Conservation (phyloP, 2,113 vertebrate species). For the Trematocara zebra region DNA sequence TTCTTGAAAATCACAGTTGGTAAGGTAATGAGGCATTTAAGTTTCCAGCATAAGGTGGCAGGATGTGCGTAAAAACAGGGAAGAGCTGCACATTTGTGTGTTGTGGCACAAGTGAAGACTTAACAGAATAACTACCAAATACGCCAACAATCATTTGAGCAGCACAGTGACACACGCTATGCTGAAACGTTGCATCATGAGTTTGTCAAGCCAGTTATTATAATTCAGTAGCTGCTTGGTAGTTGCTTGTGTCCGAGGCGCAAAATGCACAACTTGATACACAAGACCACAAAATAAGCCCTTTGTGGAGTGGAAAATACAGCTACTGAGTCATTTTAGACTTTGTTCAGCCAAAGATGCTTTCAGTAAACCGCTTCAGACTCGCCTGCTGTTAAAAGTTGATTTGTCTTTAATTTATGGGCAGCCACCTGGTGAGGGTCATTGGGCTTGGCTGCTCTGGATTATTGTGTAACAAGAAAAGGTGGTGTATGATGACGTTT, state of each 20-base stretch:
- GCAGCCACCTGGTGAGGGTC: constrained; percentile 9
- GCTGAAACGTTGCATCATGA: background rate
- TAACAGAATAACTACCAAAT: background rate
- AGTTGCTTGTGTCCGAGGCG: background rate
- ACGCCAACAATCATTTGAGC: background rate
- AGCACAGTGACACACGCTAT: background rate
- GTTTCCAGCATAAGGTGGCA: background rate
- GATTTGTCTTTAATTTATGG: constrained; percentile 15
- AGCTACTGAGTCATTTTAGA: background rate
- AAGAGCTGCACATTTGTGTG: background rate
- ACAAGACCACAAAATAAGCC: background rate
- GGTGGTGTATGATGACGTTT: background rate
- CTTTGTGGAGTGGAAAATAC: background rate
- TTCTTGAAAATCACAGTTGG: background rate
- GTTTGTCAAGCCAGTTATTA: background rate
- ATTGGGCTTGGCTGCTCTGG: background rate
- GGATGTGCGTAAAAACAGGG: background rate
- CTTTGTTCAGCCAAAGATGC: background rate
- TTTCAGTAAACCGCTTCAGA: background rate
- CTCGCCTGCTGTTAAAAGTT: background rate
- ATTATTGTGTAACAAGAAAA: background rate
- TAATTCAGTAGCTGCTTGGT: background rate
- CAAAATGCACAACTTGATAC: background rate
- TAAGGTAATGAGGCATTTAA: background rate
- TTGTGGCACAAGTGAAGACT: background rate